A percentile compares a stretch with the other conserved stretches of the same genome.
Evolutionary conservation across 2,113 vertebrate genomes (phyloP).

Genomic region (Lagenorhynchus albirostris): DNA sequence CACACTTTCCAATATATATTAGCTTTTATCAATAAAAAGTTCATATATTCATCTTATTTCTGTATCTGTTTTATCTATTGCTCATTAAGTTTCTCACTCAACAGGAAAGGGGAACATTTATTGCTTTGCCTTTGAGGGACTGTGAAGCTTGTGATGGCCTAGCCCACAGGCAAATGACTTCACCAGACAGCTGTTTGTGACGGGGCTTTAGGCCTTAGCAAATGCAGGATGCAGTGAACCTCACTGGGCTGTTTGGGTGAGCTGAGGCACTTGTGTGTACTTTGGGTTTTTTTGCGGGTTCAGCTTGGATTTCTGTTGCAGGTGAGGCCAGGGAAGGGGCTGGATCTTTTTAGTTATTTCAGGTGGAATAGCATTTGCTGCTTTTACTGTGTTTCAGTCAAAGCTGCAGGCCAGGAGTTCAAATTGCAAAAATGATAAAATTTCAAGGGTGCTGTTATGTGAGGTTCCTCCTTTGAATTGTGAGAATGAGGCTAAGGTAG

Average conservation of each 20-base stretch:
- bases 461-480: slow-evolving; percentile 1
- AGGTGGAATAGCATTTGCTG: not conserved
- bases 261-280: not conserved
- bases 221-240: not conserved
- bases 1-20: not conserved
- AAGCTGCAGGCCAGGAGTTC: not conserved
- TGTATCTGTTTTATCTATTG: not conserved
- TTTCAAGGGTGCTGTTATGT: not conserved
- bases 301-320: not conserved
- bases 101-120: not conserved
- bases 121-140: not conserved
- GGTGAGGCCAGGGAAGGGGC: not conserved
- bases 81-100: not conserved
- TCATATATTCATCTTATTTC: not conserved
- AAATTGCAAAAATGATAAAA: not conserved
- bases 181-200: not conserved
- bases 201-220: not conserved
- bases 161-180: not conserved
- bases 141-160: not conserved
- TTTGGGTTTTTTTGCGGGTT: not conserved
- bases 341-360: not conserved
- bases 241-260: not conserved
- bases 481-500: slow-evolving; percentile 20
- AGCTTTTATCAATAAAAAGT: not conserved
- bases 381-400: not conserved